phyloP scores from a whole-genome alignment of 2,113 vertebrate species.

The Chamaea fasciata region DNA sequence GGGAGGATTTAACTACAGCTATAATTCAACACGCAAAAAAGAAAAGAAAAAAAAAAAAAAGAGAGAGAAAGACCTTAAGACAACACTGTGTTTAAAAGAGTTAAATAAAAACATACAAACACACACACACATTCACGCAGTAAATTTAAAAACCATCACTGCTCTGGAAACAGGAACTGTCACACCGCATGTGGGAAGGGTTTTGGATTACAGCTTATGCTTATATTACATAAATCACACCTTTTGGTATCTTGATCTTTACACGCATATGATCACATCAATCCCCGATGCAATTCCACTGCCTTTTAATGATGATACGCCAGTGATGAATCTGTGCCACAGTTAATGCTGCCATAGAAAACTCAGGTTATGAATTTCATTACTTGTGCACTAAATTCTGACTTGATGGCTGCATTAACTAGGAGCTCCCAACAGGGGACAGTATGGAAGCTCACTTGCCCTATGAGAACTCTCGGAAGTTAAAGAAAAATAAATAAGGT shows the following conservation, averaged over 20 bases:
- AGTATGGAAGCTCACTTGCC: neutral
- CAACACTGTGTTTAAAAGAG: neutral
- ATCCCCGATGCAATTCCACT: neutral
- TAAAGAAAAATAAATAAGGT: neutral
- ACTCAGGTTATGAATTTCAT: slow-evolving; percentile 39
- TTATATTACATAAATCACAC: slow-evolving; percentile 56
- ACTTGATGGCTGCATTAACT: slow-evolving; percentile 4
- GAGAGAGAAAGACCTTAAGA: neutral
- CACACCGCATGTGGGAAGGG: neutral
- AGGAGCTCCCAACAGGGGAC: slow-evolving; percentile 33
- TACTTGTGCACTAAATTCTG: slow-evolving; percentile 35
- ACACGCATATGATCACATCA: slow-evolving; percentile 53
- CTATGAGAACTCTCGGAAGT: neutral
- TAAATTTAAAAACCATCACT: slow-evolving; percentile 42
- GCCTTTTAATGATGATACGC: slow-evolving; percentile 24
- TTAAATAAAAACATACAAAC: slow-evolving; percentile 39
- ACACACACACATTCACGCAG: neutral
- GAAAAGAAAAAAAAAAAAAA: neutral
- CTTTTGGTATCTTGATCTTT: slow-evolving; percentile 40
- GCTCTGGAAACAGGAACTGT: slow-evolving; percentile 8
- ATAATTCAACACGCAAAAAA: neutral
- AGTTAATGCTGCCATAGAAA: neutral
- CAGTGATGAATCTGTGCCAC: slow-evolving; percentile 31
- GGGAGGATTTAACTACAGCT: neutral
- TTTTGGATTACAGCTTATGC: slow-evolving; percentile 30